These are phyloP conservation scores for Acleris literana DNA, from an alignment of 2,888 invertebrate species.

Conservation along the genomic window DNA sequence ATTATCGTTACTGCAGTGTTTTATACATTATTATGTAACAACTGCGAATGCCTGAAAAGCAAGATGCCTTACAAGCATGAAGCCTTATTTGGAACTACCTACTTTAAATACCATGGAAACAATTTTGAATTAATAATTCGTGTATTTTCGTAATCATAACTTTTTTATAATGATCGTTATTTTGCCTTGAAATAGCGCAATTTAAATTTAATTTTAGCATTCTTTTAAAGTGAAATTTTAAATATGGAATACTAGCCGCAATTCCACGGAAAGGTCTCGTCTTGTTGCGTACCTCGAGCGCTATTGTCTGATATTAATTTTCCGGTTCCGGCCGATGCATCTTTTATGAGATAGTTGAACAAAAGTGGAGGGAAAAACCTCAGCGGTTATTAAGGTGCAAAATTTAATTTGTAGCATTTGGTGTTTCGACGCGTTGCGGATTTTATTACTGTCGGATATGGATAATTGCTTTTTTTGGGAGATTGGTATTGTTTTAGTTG, in stretches of 20 bases:
- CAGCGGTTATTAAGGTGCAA: conserved; percentile 51
- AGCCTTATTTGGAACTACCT: no score
- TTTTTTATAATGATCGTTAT: no score
- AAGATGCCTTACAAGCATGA: no score
- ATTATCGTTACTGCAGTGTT: no score
- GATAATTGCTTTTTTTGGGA: conserved; percentile 43
- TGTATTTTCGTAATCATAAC: no score
- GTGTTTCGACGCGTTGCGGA: conserved; percentile 40
- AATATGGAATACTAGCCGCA: conserved; percentile 27
- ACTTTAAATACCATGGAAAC: no score
- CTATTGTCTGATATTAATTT: conserved; percentile 79
- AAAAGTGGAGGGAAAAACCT: conserved; percentile 59
- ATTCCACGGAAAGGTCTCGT: conserved; percentile 40
- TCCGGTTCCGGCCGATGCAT: conserved; percentile 75
- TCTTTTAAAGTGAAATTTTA: conserved; percentile 10
- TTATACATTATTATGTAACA: no score
- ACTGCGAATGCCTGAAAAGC: no score
- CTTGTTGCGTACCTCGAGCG: conserved; percentile 51
- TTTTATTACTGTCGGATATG: conserved; percentile 47
- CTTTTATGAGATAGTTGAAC: conserved; percentile 76
- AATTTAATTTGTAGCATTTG: conserved; percentile 55
- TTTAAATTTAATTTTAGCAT: conserved; percentile 7
- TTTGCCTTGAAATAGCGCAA: not conserved
- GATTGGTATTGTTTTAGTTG: conserved; percentile 29
- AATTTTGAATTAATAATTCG: no score